Evolutionary conservation across 2,113 vertebrate species (phyloP).

Genomic region (Rhinopomastus cyanomelas): DNA sequence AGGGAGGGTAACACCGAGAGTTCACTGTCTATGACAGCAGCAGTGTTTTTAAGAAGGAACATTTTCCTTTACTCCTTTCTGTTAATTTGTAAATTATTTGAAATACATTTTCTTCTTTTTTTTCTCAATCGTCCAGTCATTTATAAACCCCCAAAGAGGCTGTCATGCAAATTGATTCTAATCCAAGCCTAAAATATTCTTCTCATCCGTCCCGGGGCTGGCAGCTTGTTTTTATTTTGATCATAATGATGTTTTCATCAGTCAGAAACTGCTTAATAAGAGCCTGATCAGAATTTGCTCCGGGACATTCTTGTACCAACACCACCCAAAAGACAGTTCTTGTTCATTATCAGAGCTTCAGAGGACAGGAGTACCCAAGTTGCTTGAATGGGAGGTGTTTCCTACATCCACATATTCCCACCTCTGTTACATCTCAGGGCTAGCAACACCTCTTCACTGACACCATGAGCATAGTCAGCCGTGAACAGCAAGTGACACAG

Average conservation of each 20-base stretch:
- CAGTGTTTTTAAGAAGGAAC: not conserved
- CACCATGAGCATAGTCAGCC: not conserved
- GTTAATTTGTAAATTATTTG: not conserved
- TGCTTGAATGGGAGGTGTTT: not conserved
- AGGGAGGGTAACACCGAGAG: not conserved
- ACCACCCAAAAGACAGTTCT: not conserved
- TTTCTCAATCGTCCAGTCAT: not conserved
- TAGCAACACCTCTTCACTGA: not conserved
- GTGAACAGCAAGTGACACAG: not conserved
- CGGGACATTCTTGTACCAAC: not conserved
- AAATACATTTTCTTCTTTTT: not conserved
- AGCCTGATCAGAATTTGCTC: not conserved
- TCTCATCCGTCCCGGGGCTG: not conserved
- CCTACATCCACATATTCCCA: fast-evolving
- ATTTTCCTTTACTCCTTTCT: not conserved
- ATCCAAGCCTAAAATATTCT: not conserved
- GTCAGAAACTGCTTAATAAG: not conserved
- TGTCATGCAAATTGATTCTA: not conserved
- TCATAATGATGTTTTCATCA: not conserved
- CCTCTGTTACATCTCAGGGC: not conserved
- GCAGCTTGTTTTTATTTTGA: not conserved
- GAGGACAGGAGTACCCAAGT: not conserved
- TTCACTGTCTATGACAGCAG: not conserved
- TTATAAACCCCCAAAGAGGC: not conserved
- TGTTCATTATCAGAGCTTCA: not conserved